Base-by-base conservation (phyloP, 2,797 vertebrate species). In the Megaceryle alcyon region DNA sequence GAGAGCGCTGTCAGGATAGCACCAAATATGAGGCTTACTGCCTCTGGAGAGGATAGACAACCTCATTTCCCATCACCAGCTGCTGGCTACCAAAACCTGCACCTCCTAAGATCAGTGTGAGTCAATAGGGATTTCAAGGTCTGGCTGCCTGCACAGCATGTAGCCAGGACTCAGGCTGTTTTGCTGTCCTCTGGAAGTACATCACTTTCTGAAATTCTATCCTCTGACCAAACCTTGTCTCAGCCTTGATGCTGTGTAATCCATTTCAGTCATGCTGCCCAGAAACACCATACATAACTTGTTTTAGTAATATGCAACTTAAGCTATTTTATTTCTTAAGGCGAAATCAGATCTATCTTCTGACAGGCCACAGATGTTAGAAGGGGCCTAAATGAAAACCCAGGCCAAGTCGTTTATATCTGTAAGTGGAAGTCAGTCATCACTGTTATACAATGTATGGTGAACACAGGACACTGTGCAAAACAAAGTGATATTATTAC, bases 201-300 rank as follows among this genome's bases (percentile, higher is more conserved):
- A 71, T 37, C 53, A 49, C 4, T 79, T 70, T 39, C 61, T 0
- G 0, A 82, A 82, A 82, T 82, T 90, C 37, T 9, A 4, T 37
- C 39, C 25, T 59, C 48, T 87, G 39, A 71, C 39, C 70, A 71
- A 77, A 10, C 12, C 56, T 48, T 41, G 22, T 59, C 43, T 63
- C 61, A 54, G 15, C 39, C 75, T 71, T 70, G 9, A 5, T 71
- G 65, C 31, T 70, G 17, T 28, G 29, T 48, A 73, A 39, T 14
- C 37, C 23, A 1, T 75, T 25, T 82, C 43, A 53, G 11, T 53
- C 6, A 1, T 54, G 51, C 39, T 85, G 17, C 22, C 11, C 51
- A 60, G 17, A 85, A 65, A 26, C 44, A 65, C 7, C 0, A 0
- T n/a, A 39, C 10, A 5, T 31, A 18, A 26, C 22, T 59, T 53